Conservation (phyloP, 2,797 vertebrate genomes). For the Tadarida brasiliensis region DNA sequence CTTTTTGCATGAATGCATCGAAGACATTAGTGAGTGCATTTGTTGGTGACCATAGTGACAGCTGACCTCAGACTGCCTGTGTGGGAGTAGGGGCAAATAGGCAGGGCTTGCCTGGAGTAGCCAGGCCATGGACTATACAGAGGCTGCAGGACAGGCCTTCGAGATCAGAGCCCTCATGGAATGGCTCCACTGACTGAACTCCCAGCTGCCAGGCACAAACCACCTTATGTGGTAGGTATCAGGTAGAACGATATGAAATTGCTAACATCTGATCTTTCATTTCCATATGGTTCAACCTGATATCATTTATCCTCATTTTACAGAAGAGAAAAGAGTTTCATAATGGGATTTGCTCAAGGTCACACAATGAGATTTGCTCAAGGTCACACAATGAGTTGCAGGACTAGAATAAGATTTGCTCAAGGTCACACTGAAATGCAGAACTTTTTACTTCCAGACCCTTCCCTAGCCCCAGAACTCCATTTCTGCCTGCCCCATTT, state of each 20-base stretch:
- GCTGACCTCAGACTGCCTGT: constrained; percentile 38
- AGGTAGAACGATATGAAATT: background rate
- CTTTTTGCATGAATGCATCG: constrained; percentile 29
- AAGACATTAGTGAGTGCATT: constrained; percentile 43
- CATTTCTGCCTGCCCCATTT: background rate
- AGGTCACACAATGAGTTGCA: background rate
- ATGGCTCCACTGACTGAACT: background rate
- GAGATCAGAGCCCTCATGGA: background rate
- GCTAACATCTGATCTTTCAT: background rate
- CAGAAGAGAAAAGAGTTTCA: constrained; percentile 13
- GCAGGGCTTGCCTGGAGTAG: constrained; percentile 29
- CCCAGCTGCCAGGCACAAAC: background rate
- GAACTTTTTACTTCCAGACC: background rate
- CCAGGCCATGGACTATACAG: background rate
- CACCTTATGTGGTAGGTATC: background rate
- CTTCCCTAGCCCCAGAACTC: constrained; percentile 12
- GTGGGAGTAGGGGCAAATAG: constrained; percentile 4
- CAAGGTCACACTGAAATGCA: constrained; percentile 7
- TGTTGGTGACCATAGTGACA: constrained; percentile 69
- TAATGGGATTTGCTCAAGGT: background rate
- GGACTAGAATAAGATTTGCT: background rate
- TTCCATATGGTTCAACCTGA: background rate
- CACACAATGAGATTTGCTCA: background rate
- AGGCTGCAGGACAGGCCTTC: background rate
- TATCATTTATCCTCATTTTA: constrained; percentile 17